Percentiles rank a stretch among this genome's conserved stretches.
phyloP scores from a whole-genome alignment of 2,113 vertebrate genomes.

The Lophius piscatorius region DNA sequence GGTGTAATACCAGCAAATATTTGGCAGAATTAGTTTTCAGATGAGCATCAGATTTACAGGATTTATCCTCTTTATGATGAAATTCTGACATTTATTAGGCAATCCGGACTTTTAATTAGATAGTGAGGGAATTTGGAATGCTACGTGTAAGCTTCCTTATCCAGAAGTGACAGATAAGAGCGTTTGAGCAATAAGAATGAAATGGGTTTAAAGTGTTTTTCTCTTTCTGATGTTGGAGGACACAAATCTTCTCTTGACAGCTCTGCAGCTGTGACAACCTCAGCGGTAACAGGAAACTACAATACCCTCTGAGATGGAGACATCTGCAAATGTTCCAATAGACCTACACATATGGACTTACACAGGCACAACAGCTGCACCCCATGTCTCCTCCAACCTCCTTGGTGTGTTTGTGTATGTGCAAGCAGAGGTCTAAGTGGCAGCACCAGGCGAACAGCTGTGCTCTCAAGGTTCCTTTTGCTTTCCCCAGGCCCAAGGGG shows the following conservation, averaged over 20 bases:
- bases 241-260: constrained; percentile 67
- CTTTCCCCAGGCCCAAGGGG: constrained; percentile 67
- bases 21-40: constrained; percentile 23
- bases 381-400: constrained; percentile 28
- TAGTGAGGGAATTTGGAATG: constrained; percentile 49
- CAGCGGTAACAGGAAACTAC: constrained; percentile 32
- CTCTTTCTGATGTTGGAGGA: constrained; percentile 51
- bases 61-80: constrained; percentile 55
- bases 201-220: constrained; percentile 54
- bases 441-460: constrained; percentile 64
- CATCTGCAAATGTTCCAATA: constrained; percentile 46
- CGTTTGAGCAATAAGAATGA: constrained; percentile 49
- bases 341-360: constrained; percentile 28
- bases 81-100: constrained; percentile 66
- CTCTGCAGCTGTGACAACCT: constrained; percentile 38
- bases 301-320: constrained; percentile 46
- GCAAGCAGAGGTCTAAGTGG: constrained; percentile 56
- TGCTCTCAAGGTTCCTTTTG: constrained; percentile 60
- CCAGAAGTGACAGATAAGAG: constrained; percentile 49
- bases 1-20: constrained; percentile 62
- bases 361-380: constrained; percentile 13
- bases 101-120: constrained; percentile 67
- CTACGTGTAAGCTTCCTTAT: constrained; percentile 44
- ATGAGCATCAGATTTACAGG: constrained; percentile 39
- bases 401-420: constrained; percentile 21